phyloP scores from a whole-genome alignment of 2,113 vertebrate genomes.

The Sturnira hondurensis region DNA sequence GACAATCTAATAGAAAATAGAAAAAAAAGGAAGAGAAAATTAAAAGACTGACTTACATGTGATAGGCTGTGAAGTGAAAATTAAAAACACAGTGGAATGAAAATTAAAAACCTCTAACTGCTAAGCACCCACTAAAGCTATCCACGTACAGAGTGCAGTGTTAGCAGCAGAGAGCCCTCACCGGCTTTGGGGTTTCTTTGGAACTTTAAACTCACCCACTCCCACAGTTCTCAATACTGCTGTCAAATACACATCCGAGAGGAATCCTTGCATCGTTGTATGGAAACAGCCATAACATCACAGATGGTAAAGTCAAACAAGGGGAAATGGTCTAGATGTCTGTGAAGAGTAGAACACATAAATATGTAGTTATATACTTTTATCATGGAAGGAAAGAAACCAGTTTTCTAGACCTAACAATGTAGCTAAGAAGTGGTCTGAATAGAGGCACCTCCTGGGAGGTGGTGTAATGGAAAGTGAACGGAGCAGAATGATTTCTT shows the following conservation, averaged over 20 bases:
- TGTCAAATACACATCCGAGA: background rate
- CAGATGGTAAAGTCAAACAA: background rate
- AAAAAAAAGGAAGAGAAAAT: background rate
- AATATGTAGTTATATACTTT: background rate
- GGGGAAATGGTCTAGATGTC: background rate
- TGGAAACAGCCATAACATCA: background rate
- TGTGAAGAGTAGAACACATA: background rate
- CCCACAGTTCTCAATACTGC: background rate
- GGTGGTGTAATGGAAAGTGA: background rate
- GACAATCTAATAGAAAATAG: background rate
- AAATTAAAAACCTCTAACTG: background rate
- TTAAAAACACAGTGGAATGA: background rate
- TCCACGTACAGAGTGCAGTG: background rate
- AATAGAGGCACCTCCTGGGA: background rate
- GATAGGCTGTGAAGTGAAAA: background rate
- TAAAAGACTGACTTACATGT: background rate
- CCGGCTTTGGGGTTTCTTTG: background rate
- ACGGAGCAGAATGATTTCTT: background rate
- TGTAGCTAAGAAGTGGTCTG: background rate
- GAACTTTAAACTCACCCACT: background rate
- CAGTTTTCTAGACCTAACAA: background rate
- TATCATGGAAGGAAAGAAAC: background rate
- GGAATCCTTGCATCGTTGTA: background rate
- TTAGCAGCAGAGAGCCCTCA: background rate
- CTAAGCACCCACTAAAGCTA: background rate